Evolutionary conservation across 2,113 vertebrate species (phyloP).

Genomic region (Pangasianodon hypophthalmus): DNA sequence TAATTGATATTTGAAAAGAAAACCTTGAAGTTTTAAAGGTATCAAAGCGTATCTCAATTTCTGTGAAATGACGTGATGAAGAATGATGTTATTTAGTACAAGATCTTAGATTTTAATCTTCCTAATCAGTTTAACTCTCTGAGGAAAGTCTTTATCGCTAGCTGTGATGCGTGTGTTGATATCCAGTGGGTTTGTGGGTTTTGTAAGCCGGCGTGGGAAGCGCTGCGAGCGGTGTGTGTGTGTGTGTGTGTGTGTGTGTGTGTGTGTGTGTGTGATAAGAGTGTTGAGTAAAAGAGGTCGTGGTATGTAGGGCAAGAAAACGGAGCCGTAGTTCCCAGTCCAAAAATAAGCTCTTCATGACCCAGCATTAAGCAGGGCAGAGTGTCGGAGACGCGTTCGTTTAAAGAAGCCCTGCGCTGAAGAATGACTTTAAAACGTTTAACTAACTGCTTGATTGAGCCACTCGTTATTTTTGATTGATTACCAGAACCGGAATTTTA

Average conservation of each 20-base stretch:
- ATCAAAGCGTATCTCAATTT: too few relatives aligned
- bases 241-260: not conserved
- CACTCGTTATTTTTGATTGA: not conserved
- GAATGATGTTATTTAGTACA: too few relatives aligned
- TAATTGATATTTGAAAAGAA: too few relatives aligned
- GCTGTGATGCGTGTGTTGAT: not conserved
- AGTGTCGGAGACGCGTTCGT: not conserved
- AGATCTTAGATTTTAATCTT: not conserved
- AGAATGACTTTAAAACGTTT: not conserved
- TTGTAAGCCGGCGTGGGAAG: not conserved
- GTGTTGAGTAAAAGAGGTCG: conserved; percentile 1
- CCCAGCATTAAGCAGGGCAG: not conserved
- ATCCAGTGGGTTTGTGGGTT: not conserved
- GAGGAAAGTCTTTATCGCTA: too few relatives aligned
- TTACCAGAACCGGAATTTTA: not conserved
- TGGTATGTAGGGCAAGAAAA: conserved; percentile 40
- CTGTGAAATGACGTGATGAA: too few relatives aligned
- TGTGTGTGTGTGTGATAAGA: not conserved
- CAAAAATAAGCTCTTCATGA: conserved; percentile 39
- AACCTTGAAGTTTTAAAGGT: too few relatives aligned
- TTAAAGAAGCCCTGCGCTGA: not conserved
- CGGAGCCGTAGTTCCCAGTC: not conserved
- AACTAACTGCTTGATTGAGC: too few relatives aligned
- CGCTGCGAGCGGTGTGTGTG: not conserved
- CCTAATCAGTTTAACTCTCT: too few relatives aligned